phyloP scores from a whole-genome alignment of 2,113 vertebrate species.

The Festucalex cinctus region DNA sequence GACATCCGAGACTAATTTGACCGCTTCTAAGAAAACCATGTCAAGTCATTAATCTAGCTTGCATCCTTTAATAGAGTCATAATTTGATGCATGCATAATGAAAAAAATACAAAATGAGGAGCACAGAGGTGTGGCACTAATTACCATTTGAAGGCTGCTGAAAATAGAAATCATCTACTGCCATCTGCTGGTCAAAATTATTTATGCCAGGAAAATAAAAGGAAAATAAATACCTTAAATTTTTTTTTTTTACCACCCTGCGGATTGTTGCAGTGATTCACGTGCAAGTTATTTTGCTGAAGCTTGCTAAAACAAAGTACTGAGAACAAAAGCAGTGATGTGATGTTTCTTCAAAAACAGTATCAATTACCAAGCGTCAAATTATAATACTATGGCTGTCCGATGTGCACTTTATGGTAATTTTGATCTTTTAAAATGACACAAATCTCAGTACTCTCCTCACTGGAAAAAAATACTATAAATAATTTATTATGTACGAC shows the following conservation, averaged over 20 bases:
- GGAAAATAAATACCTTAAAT: background rate
- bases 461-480: background rate
- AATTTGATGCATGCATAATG: slow-evolving; percentile 29
- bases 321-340: background rate
- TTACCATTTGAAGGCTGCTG: slow-evolving; percentile 13
- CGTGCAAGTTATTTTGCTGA: background rate
- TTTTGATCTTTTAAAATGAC: background rate
- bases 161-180: slow-evolving; percentile 63
- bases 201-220: background rate
- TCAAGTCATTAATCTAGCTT: slow-evolving; percentile 7
- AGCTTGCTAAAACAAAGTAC: background rate
- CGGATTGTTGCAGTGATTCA: background rate
- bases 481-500: background rate
- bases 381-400: background rate
- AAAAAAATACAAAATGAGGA: slow-evolving; percentile 33
- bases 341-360: background rate
- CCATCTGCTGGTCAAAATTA: slow-evolving; percentile 65
- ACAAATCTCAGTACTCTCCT: background rate
- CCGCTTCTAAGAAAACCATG: slow-evolving; percentile 7
- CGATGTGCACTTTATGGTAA: background rate
- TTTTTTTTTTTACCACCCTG: background rate
- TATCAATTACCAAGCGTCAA: background rate
- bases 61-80: slow-evolving; percentile 13
- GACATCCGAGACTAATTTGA: background rate
- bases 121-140: slow-evolving; percentile 22